Evolutionary conservation across 1,140 invertebrate genomes (phyloP), one percentile per base, ranked within the genome.

Genomic region (Penaeus vannamei): DNA sequence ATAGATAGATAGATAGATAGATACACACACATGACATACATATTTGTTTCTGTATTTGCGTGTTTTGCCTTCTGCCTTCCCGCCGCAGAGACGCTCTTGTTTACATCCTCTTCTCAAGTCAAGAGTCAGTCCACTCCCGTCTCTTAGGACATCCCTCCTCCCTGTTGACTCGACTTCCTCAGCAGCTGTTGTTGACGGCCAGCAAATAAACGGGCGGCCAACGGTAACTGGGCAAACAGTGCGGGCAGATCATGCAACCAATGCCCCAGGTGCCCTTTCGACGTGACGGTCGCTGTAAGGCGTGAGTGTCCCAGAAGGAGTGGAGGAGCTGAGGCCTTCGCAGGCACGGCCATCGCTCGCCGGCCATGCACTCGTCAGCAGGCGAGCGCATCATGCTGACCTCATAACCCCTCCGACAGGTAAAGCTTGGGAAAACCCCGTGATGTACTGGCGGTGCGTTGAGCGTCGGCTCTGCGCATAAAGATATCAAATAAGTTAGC

Each of bases 131-230:
- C 53, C 8, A 77, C 19, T 60, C 23, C 26, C 20, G 82, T 66
- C 82, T 62, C 53, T 59, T 66, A 32, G 23, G 23, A n/a, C 32
- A 64, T 32, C 2, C 8, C 22, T 46, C 29, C 53, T 23, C 17
- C 61, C 26, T 59, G 69, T 86, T 79, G 69, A 86, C 72, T 53
- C 46, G 26, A 42, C 26, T 76, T 59, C 10, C 60, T 69, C 72
- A 36, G 29, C 14, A 61, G 53, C 26, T 87, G 77, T 69, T 87
- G 85, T 87, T 82, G 61, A 76, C 79, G 20, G 79, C 59, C 79
- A 87, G 81, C 85, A 83, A 79, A 86, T 86, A 86, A 77, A 83
- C 62, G 79, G 59, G 72, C 19, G 60, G n/a, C 46, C 17, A 29
- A 19, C 77, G 77, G 60, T 87, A 53, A 87, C 82, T 82, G 79